phyloP scores from a whole-genome alignment of 2,888 invertebrate species.

The Subacronicta megacephala region DNA sequence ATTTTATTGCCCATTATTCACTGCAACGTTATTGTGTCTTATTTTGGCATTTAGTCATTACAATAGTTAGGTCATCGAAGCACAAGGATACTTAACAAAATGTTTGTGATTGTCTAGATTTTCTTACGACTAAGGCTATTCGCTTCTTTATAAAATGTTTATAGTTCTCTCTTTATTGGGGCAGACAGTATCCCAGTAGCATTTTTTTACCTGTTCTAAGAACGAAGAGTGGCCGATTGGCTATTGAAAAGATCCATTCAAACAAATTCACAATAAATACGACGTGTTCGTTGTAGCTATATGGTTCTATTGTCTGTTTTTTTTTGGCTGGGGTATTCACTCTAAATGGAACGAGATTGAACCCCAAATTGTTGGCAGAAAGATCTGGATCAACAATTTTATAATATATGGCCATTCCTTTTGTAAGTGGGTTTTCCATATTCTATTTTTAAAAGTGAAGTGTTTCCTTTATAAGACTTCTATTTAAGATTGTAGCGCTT shows the following conservation, averaged over 20 bases:
- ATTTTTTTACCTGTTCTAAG: constrained; percentile 24
- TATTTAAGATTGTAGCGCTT: too few relatives aligned
- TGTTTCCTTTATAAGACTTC: too few relatives aligned
- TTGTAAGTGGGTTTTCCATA: too few relatives aligned
- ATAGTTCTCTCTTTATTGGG: not conserved
- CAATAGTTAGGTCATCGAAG: constrained; percentile 38
- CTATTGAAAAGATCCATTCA: constrained; percentile 23
- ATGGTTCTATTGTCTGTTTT: constrained; percentile 15
- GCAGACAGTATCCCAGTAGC: not conserved
- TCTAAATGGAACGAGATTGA: constrained; percentile 6
- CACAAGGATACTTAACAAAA: not conserved
- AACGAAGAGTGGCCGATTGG: constrained; percentile 1
- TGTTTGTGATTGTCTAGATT: constrained; percentile 13
- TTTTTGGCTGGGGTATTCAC: constrained; percentile 6
- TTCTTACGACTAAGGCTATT: constrained; percentile 15
- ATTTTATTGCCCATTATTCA: constrained; percentile 40
- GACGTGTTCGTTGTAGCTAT: constrained; percentile 14
- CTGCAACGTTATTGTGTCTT: constrained; percentile 1
- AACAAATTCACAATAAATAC: constrained; percentile 20
- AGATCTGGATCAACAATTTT: not conserved
- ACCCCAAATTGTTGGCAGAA: not conserved
- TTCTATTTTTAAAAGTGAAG: too few relatives aligned
- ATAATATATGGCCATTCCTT: too few relatives aligned
- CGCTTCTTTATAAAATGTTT: not conserved
- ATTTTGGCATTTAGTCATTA: constrained; percentile 31